phyloP scores from a whole-genome alignment of 1,140 invertebrate species.

The Arctopsyche grandis region DNA sequence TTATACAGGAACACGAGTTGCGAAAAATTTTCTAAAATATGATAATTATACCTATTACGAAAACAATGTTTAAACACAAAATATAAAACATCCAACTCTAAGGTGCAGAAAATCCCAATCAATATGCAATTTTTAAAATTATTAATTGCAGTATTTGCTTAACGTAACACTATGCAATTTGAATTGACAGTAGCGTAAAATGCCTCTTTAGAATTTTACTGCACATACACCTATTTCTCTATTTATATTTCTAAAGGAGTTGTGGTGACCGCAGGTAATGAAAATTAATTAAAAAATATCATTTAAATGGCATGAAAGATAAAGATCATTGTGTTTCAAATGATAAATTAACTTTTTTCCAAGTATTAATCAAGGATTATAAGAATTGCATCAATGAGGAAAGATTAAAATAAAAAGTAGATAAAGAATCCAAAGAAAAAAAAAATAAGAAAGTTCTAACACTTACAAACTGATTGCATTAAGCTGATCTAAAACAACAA shows the following conservation, averaged over 20 bases:
- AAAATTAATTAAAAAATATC: neutral
- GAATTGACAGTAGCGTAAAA: constrained; percentile 36
- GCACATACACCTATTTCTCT: constrained; percentile 21
- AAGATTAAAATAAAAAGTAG: constrained; percentile 3
- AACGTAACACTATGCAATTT: constrained; percentile 41
- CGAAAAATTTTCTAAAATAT: constrained; percentile 28
- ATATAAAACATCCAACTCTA: constrained; percentile 54
- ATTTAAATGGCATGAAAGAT: neutral
- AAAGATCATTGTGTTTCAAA: too few relatives aligned
- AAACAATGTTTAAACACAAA: constrained; percentile 44
- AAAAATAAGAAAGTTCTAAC: constrained; percentile 8
- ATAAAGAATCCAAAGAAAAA: constrained; percentile 11
- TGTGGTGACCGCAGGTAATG: neutral
- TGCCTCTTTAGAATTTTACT: constrained; percentile 40
- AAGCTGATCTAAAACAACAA: constrained; percentile 40
- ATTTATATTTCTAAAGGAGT: constrained; percentile 10
- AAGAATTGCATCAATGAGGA: neutral
- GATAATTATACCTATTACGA: constrained; percentile 23
- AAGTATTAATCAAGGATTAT: too few relatives aligned
- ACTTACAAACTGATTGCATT: constrained; percentile 23
- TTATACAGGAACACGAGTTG: constrained; percentile 11
- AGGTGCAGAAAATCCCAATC: constrained; percentile 55
- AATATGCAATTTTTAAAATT: constrained; percentile 51
- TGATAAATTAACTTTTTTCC: too few relatives aligned
- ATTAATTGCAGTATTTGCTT: constrained; percentile 50